phyloP scores from a whole-genome alignment of 2,113 vertebrate species.

The Rhineura floridana region DNA sequence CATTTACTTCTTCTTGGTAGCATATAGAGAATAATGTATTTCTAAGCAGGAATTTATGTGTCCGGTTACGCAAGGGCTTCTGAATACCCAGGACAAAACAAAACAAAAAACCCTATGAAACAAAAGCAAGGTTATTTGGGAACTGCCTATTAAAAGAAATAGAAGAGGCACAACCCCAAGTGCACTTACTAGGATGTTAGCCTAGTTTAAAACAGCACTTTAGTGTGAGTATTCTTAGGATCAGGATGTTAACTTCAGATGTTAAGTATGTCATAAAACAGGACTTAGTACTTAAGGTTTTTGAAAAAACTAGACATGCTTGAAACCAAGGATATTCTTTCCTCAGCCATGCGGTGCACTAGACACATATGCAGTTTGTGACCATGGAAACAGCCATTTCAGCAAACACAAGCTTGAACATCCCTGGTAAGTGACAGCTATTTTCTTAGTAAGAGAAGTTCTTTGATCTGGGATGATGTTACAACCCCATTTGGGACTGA shows the following conservation, averaged over 20 bases:
- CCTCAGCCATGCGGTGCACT: not conserved
- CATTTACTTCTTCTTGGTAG: not conserved
- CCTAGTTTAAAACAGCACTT: not conserved
- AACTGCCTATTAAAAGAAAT: not conserved
- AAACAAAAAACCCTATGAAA: not conserved
- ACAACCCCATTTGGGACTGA: not conserved
- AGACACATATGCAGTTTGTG: not conserved
- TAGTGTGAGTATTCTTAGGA: not conserved
- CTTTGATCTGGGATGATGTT: not conserved
- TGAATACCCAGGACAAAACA: not conserved
- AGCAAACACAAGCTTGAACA: not conserved
- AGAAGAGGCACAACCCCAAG: not conserved
- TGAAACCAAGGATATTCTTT: not conserved
- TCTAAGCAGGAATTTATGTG: not conserved
- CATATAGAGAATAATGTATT: not conserved
- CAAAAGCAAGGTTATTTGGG: not conserved
- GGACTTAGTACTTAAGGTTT: not conserved
- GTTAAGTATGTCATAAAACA: not conserved
- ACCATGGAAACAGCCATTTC: slow-evolving; percentile 8
- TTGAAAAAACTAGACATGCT: not conserved
- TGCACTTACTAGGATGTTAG: not conserved
- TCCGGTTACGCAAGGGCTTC: not conserved
- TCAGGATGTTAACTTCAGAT: not conserved
- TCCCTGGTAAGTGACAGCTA: not conserved
- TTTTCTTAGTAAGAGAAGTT: slow-evolving; percentile 18